A percentile compares a stretch with the other conserved stretches of the same genome.
These are phyloP conservation scores for Orthonevra nobilis DNA, from an alignment of 2,888 invertebrate species.

Conservation along the genomic window DNA sequence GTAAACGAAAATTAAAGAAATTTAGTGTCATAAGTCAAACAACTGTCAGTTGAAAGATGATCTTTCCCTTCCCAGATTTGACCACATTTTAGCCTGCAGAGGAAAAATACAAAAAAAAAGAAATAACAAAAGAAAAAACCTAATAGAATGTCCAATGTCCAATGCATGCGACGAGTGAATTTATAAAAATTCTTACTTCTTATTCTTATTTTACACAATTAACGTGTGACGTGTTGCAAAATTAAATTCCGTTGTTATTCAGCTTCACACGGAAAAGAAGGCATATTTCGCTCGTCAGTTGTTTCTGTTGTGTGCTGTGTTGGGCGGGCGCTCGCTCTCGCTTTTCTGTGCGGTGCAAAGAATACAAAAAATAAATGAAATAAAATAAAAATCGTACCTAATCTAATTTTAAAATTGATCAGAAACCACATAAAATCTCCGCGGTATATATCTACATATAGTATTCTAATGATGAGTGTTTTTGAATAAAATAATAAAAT, in stretches of 20 bases:
- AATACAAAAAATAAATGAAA: slow-evolving; percentile 22
- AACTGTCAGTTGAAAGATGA: neutral
- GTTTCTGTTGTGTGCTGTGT: slow-evolving; percentile 13
- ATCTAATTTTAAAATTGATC: slow-evolving; percentile 70
- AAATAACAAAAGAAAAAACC: no score
- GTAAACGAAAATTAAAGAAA: no score
- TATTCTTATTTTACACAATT: slow-evolving; percentile 35
- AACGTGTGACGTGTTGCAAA: slow-evolving; percentile 70
- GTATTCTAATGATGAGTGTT: slow-evolving; percentile 53
- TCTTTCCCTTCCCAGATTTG: slow-evolving; percentile 25
- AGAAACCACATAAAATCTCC: slow-evolving; percentile 58
- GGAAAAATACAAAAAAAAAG: neutral
- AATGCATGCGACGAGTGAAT: slow-evolving; percentile 30
- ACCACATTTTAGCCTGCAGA: slow-evolving; percentile 3
- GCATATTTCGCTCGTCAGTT: slow-evolving; percentile 1
- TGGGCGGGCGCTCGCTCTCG: slow-evolving; percentile 41
- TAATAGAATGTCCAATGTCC: neutral
- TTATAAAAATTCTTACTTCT: slow-evolving; percentile 29
- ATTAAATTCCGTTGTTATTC: slow-evolving; percentile 69
- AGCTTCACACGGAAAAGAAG: slow-evolving; percentile 26
- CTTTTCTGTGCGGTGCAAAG: slow-evolving; percentile 44
- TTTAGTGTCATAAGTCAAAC: no score
- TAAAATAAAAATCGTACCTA: slow-evolving; percentile 66
- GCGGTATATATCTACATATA: no score
- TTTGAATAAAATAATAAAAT: slow-evolving; percentile 46